These are phyloP conservation scores for Metellina segmentata DNA, from an alignment of 2,888 invertebrate genomes.

Conservation along the genomic window DNA sequence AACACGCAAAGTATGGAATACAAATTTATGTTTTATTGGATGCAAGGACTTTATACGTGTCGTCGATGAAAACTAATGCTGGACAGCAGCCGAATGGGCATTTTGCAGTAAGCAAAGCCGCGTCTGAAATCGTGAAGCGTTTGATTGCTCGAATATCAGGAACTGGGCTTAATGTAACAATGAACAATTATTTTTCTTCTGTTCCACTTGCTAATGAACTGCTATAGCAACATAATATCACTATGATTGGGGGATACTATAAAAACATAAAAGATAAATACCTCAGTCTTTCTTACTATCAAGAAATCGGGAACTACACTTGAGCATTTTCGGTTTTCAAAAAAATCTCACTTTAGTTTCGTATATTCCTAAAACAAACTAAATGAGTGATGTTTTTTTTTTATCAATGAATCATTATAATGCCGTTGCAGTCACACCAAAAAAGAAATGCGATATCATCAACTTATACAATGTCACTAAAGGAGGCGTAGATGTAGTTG, in stretches of 20 bases:
- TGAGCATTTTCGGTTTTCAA: not conserved
- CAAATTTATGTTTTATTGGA: slow-evolving; percentile 5
- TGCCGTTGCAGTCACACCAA: too few species aligned
- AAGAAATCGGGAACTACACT: too few species aligned
- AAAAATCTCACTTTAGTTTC: not conserved
- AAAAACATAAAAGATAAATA: not conserved
- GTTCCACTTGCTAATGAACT: not conserved
- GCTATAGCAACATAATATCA: not conserved
- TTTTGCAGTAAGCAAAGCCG: not conserved
- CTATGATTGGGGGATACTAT: not conserved
- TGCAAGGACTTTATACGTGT: not conserved
- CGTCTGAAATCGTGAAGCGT: not conserved
- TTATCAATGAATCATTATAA: not conserved
- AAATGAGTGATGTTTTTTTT: not conserved
- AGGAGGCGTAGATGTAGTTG: too few species aligned
- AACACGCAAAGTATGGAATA: not conserved
- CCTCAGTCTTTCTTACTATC: too few species aligned
- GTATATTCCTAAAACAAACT: not conserved
- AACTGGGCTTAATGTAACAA: not conserved
- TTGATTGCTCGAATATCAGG: not conserved
- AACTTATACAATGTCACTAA: too few species aligned
- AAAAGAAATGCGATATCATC: too few species aligned
- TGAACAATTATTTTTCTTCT: not conserved
- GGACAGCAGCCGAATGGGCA: not conserved
- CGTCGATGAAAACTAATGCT: not conserved